Conservation (phyloP, 1,140 invertebrate species). For the Spodoptera litura region DNA sequence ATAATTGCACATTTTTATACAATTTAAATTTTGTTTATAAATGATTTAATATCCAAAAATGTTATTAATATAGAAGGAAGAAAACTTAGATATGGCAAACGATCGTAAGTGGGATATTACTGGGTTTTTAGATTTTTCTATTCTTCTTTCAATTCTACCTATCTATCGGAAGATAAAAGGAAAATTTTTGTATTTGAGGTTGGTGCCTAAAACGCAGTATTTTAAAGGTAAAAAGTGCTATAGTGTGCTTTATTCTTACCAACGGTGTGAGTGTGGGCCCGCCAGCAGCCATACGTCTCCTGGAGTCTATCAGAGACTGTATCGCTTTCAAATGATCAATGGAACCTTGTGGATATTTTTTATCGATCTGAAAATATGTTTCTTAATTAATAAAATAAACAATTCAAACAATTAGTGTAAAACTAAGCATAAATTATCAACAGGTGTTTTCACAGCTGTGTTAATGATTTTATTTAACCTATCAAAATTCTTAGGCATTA, state of each 20-base stretch:
- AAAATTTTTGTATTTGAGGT: not conserved
- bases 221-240: no score
- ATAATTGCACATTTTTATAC: no score
- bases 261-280: not conserved
- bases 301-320: slow-evolving; percentile 62
- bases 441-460: not conserved
- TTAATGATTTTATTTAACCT: not conserved
- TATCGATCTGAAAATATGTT: slow-evolving; percentile 51
- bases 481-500: no score
- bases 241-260: slow-evolving; percentile 1
- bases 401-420: not conserved
- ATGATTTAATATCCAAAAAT: no score
- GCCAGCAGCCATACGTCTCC: slow-evolving; percentile 50
- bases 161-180: not conserved
- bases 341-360: slow-evolving; percentile 52
- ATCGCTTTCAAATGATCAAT: slow-evolving; percentile 64
- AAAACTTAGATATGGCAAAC: no score
- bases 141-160: not conserved
- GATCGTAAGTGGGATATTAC: no score
- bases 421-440: not conserved
- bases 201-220: no score
- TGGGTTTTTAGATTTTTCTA: no score
- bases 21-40: no score
- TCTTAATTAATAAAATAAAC: not conserved
- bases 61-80: no score